A percentile compares a stretch with the other conserved stretches of the same genome.
These are phyloP conservation scores for Orthosia gothica DNA, from an alignment of 2,888 invertebrate genomes.

Conservation along the genomic window DNA sequence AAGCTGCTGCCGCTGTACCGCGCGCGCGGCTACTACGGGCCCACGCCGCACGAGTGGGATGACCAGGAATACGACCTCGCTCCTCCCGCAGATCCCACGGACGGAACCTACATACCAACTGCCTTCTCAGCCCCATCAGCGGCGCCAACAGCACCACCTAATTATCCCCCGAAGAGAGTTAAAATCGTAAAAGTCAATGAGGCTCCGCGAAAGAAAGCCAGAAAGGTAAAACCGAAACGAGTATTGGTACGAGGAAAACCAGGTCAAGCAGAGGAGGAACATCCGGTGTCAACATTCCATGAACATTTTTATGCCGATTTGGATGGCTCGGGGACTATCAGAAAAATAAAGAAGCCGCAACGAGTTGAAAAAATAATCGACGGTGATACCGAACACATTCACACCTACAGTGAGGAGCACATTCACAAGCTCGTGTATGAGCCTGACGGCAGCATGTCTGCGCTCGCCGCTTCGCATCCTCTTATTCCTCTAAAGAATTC, in stretches of 20 bases:
- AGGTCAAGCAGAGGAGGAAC: slow-evolving; percentile 81
- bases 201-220: slow-evolving; percentile 81
- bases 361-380: slow-evolving; percentile 90
- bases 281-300: slow-evolving; percentile 86
- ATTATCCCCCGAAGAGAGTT: slow-evolving; percentile 80
- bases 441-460: slow-evolving; percentile 79
- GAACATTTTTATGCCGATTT: slow-evolving; percentile 90
- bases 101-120: slow-evolving; percentile 76
- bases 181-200: slow-evolving; percentile 86
- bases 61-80: slow-evolving; percentile 84
- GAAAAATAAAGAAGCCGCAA: slow-evolving; percentile 87
- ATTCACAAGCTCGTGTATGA: slow-evolving; percentile 87
- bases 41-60: slow-evolving; percentile 81
- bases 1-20: slow-evolving; percentile 87
- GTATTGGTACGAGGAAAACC: slow-evolving; percentile 77
- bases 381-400: slow-evolving; percentile 90
- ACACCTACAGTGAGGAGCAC: slow-evolving; percentile 90
- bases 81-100: slow-evolving; percentile 78
- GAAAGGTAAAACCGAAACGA: slow-evolving; percentile 85
- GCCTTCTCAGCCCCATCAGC: slow-evolving; percentile 75
- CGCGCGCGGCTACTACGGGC: slow-evolving; percentile 89
- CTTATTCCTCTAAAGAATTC: slow-evolving; percentile 80
- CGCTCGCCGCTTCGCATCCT: slow-evolving; percentile 75
- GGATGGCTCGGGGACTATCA: slow-evolving; percentile 86
- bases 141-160: slow-evolving; percentile 66